Evolutionary conservation across 2,113 vertebrate genomes (phyloP), one percentile per base, ranked within the genome.

Genomic region (Hydrolagus affinis): DNA sequence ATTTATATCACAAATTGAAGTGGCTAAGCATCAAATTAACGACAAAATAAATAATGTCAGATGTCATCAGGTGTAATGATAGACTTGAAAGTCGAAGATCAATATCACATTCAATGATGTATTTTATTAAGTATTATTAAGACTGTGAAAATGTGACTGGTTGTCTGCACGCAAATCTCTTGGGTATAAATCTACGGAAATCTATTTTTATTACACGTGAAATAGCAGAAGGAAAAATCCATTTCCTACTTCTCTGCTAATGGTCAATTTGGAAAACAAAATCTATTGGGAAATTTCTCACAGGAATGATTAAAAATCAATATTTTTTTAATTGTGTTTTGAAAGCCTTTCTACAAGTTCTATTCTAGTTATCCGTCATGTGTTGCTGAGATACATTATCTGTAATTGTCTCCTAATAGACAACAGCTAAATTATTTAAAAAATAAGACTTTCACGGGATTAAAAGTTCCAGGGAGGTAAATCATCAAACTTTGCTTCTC

Each of bases 281-380:
- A 83, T 66, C 59, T 17, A 17, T 32, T 60, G 19, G 62, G 62
- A 68, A 66, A 83, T 83, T 14, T 83, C 15, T 28, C 60, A 66
- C 25, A 28, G 25, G 60, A 28, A 66, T 66, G 62, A 83, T 66
- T 83, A 28, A 32, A 83, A 83, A 83, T 66, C 78, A 83, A 83
- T 83, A 83, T 21, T 66, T 83, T 62, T 83, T 83, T 15, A 66
- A 83, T 83, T 14, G 28, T 83, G 62, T 66, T 66, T 83, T 83
- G 60, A 83, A 30, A 66, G 32, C 23, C 78, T 83, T 83, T 21
- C 60, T 83, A 6, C 77, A 66, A 64, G 11, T 80, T 23, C 6
- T 64, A 1, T 68, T 30, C 78, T 68, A 64, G 78, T 83, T 83
- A 83, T 66, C 60, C 62, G 28, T 28, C 78, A 68, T 83, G 21